phyloP scores from a whole-genome alignment of 2,888 invertebrate species.

The Apantesis nais region DNA sequence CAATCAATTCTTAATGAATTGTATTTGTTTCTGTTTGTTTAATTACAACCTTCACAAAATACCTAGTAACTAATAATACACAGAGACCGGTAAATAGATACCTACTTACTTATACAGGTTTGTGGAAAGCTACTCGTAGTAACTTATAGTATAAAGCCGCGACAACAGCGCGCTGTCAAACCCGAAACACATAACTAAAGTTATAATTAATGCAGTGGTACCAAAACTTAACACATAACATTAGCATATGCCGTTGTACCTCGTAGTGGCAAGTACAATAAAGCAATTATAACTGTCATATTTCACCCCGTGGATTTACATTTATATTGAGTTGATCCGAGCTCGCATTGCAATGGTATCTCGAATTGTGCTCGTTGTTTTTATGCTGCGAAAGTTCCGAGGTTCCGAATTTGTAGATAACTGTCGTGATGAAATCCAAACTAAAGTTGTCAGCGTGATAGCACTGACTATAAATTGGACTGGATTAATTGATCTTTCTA shows the following conservation, averaged over 20 bases:
- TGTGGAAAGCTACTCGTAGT: neutral
- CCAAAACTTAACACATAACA: conserved; percentile 49
- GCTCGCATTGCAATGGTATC: conserved; percentile 23
- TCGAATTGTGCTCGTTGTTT: conserved; percentile 41
- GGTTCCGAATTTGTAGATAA: conserved; percentile 12
- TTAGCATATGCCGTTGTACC: conserved; percentile 64
- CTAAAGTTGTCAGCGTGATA: neutral
- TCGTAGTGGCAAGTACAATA: conserved; percentile 73
- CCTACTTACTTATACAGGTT: neutral
- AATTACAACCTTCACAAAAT: neutral
- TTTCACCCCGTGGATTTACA: conserved; percentile 82
- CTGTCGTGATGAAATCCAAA: neutral
- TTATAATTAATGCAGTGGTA: conserved; percentile 47
- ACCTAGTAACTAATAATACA: neutral
- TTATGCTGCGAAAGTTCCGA: conserved; percentile 35
- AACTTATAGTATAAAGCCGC: conserved; percentile 24
- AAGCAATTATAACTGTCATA: conserved; percentile 85
- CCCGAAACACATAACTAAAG: conserved; percentile 21
- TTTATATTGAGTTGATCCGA: conserved; percentile 75
- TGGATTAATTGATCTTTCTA: too few relatives aligned
- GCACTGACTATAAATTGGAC: too few relatives aligned
- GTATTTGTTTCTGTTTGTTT: too few relatives aligned
- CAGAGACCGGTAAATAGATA: neutral
- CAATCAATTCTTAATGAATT: too few relatives aligned
- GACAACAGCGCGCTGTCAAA: conserved; percentile 22